These are phyloP conservation scores for Callipepla californica DNA, from an alignment of 2,113 vertebrate genomes.

Conservation along the genomic window DNA sequence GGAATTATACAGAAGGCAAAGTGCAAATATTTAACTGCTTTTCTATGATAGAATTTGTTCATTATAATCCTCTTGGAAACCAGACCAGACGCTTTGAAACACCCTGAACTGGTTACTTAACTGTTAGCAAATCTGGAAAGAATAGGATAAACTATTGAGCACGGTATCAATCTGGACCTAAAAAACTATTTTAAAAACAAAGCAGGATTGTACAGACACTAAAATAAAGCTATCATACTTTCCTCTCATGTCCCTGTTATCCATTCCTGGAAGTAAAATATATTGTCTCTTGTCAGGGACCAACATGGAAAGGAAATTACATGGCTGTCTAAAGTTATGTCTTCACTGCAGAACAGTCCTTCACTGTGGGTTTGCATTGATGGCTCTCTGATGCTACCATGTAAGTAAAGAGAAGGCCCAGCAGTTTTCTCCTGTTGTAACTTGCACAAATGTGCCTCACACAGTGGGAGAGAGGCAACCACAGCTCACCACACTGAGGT, in stretches of 20 bases:
- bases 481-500: not conserved
- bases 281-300: slow-evolving; percentile 59
- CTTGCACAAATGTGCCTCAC: not conserved
- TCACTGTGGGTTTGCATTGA: slow-evolving; percentile 54
- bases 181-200: slow-evolving; percentile 38
- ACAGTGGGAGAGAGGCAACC: not conserved
- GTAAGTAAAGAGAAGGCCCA: not conserved
- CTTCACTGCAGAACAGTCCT: slow-evolving; percentile 51
- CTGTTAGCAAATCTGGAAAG: not conserved
- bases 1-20: slow-evolving; percentile 5
- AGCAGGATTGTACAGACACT: slow-evolving; percentile 16
- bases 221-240: slow-evolving; percentile 41
- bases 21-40: slow-evolving; percentile 23
- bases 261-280: slow-evolving; percentile 49
- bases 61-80: slow-evolving; percentile 21
- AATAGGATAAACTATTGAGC: slow-evolving; percentile 5
- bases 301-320: slow-evolving; percentile 64
- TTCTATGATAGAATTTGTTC: slow-evolving; percentile 19
- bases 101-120: not conserved
- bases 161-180: not conserved
- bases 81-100: not conserved
- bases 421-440: not conserved
- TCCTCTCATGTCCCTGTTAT: slow-evolving; percentile 9
- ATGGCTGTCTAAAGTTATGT: slow-evolving; percentile 64
- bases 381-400: not conserved